Evolutionary conservation across 2,888 invertebrate genomes (phyloP), one percentile per base, ranked within the genome.

Genomic region (Phania funesta): DNA sequence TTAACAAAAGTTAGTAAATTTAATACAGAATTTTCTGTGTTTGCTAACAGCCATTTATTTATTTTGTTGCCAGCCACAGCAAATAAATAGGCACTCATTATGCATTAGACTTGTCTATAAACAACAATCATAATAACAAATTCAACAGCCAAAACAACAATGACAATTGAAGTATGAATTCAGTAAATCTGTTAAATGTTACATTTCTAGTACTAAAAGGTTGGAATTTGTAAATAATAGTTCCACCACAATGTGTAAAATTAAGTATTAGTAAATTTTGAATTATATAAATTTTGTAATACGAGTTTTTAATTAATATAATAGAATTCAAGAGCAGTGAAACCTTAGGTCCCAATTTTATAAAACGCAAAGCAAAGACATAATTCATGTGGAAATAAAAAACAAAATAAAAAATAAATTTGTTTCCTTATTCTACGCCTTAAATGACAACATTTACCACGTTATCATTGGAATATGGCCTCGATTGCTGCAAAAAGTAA

Each of bases 81-180:
- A 80, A 64, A 74, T 75, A 80, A 75, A 80, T 75, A 75, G 50
- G 70, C 56, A 80, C 62, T 80, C 74, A 80, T 75, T 75, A 70
- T 58, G 48, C 65, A n/a, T 75, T 58, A 67, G 65, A 58, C 50
- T 50, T 50, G 58, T 50, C 58, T 50, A 50, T 67, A 60, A 76
- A 67, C 41, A 76, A 76, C 41, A 48, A 44, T 41, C 18, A 44
- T 62, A 50, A 52, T 8, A 71, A 54, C 41, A 54, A 38, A 50
- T 41, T 71, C 60, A 60, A 18, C 18, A 46, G 32, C 4, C 13
- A 11, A 62, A 46, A 46, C 16, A 44, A 29, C 32, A 54, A 46
- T n/a, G 35, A 35, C 29, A 64, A 24, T 22, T 54, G 32, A 26
- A 62, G 13, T 41, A 41, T 8, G n/a, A 38, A 9, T 52, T 52